These are phyloP conservation scores for Lepidurus couesii DNA, from an alignment of 1,140 invertebrate genomes.

Conservation along the genomic window DNA sequence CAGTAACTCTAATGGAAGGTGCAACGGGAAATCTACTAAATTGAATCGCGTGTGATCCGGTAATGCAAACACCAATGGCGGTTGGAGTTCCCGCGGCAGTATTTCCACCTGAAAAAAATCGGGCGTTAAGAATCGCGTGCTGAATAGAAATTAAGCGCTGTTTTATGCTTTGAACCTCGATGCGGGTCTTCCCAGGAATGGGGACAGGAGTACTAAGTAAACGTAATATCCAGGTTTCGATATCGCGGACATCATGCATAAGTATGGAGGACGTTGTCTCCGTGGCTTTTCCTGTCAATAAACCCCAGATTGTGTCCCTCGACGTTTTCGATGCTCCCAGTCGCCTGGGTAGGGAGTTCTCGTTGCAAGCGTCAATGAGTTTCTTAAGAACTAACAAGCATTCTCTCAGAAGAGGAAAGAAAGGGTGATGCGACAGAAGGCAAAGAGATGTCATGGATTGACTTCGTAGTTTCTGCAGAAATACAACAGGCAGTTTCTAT, in stretches of 20 bases:
- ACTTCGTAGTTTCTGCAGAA: constrained; percentile 65
- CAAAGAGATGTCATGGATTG: constrained; percentile 94
- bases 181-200: constrained; percentile 89
- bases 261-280: constrained; percentile 74
- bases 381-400: constrained; percentile 92
- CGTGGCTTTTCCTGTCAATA: constrained; percentile 62
- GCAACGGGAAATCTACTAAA: constrained; percentile 94
- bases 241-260: constrained; percentile 91
- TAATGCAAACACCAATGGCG: constrained; percentile 85
- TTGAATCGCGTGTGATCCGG: constrained; percentile 95
- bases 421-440: constrained; percentile 97
- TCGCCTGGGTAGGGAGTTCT: constrained; percentile 77
- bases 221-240: constrained; percentile 97
- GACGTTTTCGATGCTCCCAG: constrained; percentile 60
- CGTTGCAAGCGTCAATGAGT: constrained; percentile 94
- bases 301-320: constrained; percentile 89
- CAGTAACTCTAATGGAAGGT: constrained; percentile 92
- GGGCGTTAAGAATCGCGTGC: neutral
- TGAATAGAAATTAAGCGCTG: neutral
- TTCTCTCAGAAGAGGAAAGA: constrained; percentile 95
- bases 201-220: constrained; percentile 94
- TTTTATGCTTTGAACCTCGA: constrained; percentile 60
- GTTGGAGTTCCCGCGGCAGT: constrained; percentile 77
- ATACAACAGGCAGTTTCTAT: neutral
- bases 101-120: constrained; percentile 65